Base-by-base conservation (phyloP, 1,140 invertebrate genomes). In the Leptinotarsa lineolata region DNA sequence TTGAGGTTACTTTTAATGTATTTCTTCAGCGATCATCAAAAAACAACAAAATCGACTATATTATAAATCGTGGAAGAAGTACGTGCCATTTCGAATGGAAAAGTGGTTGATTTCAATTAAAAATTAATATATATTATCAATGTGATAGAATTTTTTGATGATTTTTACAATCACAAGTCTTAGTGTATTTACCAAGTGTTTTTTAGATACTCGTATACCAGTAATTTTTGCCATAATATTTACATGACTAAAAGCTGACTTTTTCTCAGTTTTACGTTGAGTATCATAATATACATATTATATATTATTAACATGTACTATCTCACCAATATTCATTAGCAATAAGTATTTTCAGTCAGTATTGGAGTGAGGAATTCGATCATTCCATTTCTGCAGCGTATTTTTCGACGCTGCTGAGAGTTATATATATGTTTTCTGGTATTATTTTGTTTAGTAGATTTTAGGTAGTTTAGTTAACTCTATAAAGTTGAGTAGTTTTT, bases 111-210 rank as follows among this genome's bases (percentile, higher is more conserved):
- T 24, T 77, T 74, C 72, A 68, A 64, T 74, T 77, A 74, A 74
- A 72, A 79, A 78, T 80, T 68, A 75, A 74, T 76, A 83, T 83
- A 83, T 81, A 83, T 83, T 82, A 78, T 84, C 80, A 83, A 84
- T 84, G 83, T 84, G 83, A 84, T 84, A 84, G 83, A 84, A 39
- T 83, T 84, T 84, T 82, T 84, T 81, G 83, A 84, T 84, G 82
- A 84, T 84, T 84, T 82, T 84, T 84, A 84, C 83, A 84, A 84
- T 84, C 82, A 81, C 83, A 82, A 75, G 76, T 83, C 79, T 82
- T 82, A 82, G 81, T 83, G 77, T 81, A 79, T 82, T 79, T 82
- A 83, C 79, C 81, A 82, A 81, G 79, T 78, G 74, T 79, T 81
- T 84, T 83, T 83, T 84, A 84, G 83, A 83, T 84, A 83, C 81